Percentiles rank a stretch among this genome's conserved stretches.
Evolutionary conservation across 2,888 invertebrate genomes (phyloP).

Genomic region (Acrobasis repandana): DNA sequence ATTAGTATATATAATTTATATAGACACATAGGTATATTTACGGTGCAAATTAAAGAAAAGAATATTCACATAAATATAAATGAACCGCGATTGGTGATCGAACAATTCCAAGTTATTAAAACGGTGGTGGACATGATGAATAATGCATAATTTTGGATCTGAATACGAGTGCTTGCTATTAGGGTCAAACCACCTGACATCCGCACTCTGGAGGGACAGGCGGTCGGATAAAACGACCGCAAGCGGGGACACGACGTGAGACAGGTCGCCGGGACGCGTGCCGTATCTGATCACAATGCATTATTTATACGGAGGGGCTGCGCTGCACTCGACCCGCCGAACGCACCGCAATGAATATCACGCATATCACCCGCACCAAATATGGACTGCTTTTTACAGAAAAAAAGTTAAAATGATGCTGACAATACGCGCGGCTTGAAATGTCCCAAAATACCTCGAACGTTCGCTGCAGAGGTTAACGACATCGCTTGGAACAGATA

Average conservation of each 20-base stretch:
- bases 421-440: conserved; percentile 32
- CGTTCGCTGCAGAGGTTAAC: conserved; percentile 28
- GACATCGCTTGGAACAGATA: conserved; percentile 26
- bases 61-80: background rate
- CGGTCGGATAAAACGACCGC: conserved; percentile 44
- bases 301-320: conserved; percentile 52
- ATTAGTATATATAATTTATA: no score
- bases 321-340: conserved; percentile 28
- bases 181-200: conserved; percentile 51
- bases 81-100: background rate
- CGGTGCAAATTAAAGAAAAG: background rate
- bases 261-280: conserved; percentile 44
- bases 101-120: background rate
- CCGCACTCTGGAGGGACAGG: conserved; percentile 34
- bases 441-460: conserved; percentile 40
- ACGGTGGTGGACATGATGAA: conserved; percentile 29
- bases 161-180: conserved; percentile 34
- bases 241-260: conserved; percentile 34
- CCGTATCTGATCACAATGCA: conserved; percentile 56
- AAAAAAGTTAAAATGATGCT: conserved; percentile 37
- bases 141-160: conserved; percentile 38
- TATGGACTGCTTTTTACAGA: conserved; percentile 30
- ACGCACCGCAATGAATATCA: conserved; percentile 27
- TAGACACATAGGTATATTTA: no score
- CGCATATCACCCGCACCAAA: conserved; percentile 31